Evolutionary conservation across 2,113 vertebrate species (phyloP), one percentile per base, ranked within the genome.

Genomic region (Notechis scutatus): DNA sequence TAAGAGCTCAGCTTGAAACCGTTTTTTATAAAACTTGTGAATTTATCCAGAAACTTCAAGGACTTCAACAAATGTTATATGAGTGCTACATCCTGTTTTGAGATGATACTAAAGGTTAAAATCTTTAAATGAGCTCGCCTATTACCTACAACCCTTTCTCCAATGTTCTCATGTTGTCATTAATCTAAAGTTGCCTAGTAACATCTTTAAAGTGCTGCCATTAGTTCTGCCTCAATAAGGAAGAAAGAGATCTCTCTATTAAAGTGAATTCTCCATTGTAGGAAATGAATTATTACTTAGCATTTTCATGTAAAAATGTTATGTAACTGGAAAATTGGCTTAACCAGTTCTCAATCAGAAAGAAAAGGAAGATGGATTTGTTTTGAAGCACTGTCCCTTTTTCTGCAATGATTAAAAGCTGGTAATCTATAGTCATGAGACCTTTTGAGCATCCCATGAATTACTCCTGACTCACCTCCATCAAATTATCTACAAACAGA

Each of bases 111-210:
- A 39, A 92, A 52, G 18, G 29, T n/a, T 92, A 88, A 50, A 34
- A 59, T 18, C 29, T 92, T 69, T 69, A 52, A 92, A 29, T 69
- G n/a, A 69, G 34, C 11, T 11, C 3, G 8, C 23, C 21, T 64
- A 14, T 92, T 52, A 88, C 5, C 29, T 88, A 39, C 21, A 88
- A 34, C 29, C 56, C 29, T 88, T 88, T 87, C 24, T 34, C 52
- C 45, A 54, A 54, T 64, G 52, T 52, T 61, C 52, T 54, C 42
- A 39, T 87, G 64, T 91, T 91, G 24, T 59, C 57, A 14, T 64
- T 15, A 20, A 88, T 50, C 7, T 47, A 69, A 54, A 92, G 86
- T 88, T 92, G 91, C 86, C 57, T 92, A 88, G 86, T 88, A 92
- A 92, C 85, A 54, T 24, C 4, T 88, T 61, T 23, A 54, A 52